A percentile compares a stretch with the other conserved stretches of the same genome.
Conservation (phyloP, 2,797 vertebrate species). For the Sebastiscus tertius region DNA sequence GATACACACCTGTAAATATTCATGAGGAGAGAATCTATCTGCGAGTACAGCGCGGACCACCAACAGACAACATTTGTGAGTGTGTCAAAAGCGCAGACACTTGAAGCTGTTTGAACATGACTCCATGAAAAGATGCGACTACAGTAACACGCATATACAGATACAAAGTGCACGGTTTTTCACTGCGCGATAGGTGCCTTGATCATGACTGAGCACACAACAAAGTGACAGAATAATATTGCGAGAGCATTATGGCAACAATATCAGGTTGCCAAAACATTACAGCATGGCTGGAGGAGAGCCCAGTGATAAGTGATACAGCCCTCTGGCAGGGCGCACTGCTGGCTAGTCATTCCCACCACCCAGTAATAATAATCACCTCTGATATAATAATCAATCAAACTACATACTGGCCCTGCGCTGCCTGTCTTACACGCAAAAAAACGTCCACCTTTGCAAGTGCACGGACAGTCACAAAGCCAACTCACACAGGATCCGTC, state of each 20-base stretch:
- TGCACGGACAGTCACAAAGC: slow-evolving; percentile 14
- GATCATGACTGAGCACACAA: slow-evolving; percentile 62
- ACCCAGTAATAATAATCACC: slow-evolving; percentile 70
- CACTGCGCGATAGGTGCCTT: slow-evolving; percentile 25
- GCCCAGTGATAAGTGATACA: slow-evolving; percentile 62
- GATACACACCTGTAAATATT: slow-evolving; percentile 69
- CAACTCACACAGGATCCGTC: slow-evolving; percentile 63
- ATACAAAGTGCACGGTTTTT: slow-evolving; percentile 20
- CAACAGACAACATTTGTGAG: slow-evolving; percentile 42
- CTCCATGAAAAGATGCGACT: slow-evolving; percentile 12
- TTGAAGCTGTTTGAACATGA: slow-evolving; percentile 35
- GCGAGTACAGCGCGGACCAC: slow-evolving; percentile 50
- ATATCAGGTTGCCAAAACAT: slow-evolving; percentile 73
- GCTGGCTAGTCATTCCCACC: slow-evolving; percentile 59
- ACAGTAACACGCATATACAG: slow-evolving; percentile 7
- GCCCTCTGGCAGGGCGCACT: slow-evolving; percentile 43
- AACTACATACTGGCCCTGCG: slow-evolving; percentile 35
- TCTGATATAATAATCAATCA: slow-evolving; percentile 67
- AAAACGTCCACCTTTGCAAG: neutral
- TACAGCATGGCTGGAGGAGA: slow-evolving; percentile 65
- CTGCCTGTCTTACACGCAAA: slow-evolving; percentile 58
- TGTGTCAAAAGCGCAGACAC: slow-evolving; percentile 16
- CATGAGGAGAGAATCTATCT: slow-evolving; percentile 46
- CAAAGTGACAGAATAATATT: slow-evolving; percentile 73
- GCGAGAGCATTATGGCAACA: slow-evolving; percentile 67